Conservation (phyloP, 2,113 vertebrate genomes). For the Octodon degus region DNA sequence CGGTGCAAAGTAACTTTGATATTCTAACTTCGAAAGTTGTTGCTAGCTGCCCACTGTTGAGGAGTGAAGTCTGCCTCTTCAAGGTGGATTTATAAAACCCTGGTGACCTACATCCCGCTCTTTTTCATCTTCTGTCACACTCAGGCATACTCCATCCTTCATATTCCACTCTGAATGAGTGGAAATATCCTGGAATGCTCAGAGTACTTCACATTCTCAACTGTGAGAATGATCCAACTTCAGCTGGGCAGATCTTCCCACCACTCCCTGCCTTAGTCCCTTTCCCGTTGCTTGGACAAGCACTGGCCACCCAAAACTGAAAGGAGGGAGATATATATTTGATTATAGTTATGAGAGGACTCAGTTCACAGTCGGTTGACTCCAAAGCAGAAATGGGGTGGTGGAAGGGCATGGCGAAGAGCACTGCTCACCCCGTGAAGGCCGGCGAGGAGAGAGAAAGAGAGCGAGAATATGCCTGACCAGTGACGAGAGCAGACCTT, state of each 20-base stretch:
- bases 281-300: neutral
- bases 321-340: neutral
- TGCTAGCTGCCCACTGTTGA: neutral
- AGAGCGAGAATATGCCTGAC: neutral
- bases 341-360: neutral
- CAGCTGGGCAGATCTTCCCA: neutral
- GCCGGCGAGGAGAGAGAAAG: neutral
- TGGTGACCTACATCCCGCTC: neutral
- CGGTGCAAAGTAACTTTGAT: neutral
- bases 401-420: neutral
- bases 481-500: neutral
- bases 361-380: neutral
- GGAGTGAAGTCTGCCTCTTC: slow-evolving; percentile 1
- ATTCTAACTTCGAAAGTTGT: neutral
- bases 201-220: neutral
- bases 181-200: neutral
- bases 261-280: neutral
- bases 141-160: neutral
- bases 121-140: neutral
- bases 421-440: neutral
- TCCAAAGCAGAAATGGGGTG: neutral
- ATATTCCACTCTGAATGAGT: neutral
- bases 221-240: neutral
- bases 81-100: neutral
- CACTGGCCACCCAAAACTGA: neutral